phyloP scores from a whole-genome alignment of 2,797 vertebrate species.

The Diglossa cyanea region DNA sequence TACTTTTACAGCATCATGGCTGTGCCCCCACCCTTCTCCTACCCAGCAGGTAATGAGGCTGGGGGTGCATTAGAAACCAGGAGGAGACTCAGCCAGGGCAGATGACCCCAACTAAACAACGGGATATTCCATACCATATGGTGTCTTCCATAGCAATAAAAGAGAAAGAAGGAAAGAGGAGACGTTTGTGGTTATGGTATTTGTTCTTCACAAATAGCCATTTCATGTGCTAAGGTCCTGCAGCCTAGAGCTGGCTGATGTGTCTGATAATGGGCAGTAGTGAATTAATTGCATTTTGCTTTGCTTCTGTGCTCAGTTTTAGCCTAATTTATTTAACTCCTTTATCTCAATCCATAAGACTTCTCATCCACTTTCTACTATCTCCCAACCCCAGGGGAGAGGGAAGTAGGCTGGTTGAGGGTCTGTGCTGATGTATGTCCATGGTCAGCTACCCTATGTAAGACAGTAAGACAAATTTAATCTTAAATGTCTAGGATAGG shows the following conservation, averaged over 20 bases:
- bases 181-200: neutral
- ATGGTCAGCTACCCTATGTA: fast-evolving
- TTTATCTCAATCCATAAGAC: neutral
- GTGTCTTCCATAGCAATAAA: neutral
- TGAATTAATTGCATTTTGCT: neutral
- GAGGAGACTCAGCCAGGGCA: neutral
- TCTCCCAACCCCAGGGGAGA: fast-evolving
- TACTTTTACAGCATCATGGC: neutral
- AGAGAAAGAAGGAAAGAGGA: neutral
- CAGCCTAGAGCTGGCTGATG: neutral
- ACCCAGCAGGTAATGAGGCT: neutral
- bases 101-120: fast-evolving
- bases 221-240: neutral
- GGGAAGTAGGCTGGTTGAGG: neutral
- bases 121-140: neutral
- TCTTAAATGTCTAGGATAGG: neutral
- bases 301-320: neutral
- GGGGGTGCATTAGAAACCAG: neutral
- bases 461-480: neutral
- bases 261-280: neutral
- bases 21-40: neutral
- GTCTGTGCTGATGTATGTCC: neutral
- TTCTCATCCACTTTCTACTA: neutral
- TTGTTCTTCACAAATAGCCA: neutral
- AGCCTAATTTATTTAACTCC: neutral